phyloP scores from a whole-genome alignment of 2,797 vertebrate species.

The Macrochelys suwanniensis region DNA sequence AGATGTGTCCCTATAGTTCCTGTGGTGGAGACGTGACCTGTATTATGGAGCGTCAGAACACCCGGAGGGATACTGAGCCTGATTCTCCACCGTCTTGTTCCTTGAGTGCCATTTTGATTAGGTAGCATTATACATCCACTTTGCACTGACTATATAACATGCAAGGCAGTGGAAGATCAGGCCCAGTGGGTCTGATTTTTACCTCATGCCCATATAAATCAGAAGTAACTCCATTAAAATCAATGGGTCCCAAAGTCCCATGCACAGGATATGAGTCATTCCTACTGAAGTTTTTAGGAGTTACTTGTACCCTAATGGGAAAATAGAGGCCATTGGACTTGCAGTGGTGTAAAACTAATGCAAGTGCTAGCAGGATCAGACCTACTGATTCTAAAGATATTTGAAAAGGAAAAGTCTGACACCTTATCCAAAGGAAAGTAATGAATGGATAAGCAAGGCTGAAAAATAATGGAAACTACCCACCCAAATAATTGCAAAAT shows the following conservation, averaged over 20 bases:
- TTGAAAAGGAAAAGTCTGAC: constrained; percentile 34
- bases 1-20: background rate
- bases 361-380: constrained; percentile 16
- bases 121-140: background rate
- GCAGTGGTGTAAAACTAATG: constrained; percentile 29
- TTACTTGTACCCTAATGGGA: background rate
- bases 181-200: background rate
- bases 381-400: constrained; percentile 32
- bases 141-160: background rate
- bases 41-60: background rate
- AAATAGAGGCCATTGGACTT: background rate
- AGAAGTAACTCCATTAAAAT: background rate
- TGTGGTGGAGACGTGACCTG: background rate
- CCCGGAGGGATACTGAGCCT: background rate
- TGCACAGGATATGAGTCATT: background rate
- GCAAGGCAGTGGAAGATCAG: background rate
- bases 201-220: background rate
- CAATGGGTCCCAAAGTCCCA: background rate
- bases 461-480: constrained; percentile 15
- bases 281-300: background rate
- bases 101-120: background rate
- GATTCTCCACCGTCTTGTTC: background rate
- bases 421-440: constrained; percentile 38
- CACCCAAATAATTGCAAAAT: constrained; percentile 32
- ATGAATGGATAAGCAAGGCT: background rate